Percentiles rank a stretch among this genome's conserved stretches.
Evolutionary conservation across 2,888 invertebrate species (phyloP).

Genomic region (Agonopterix subpropinquella): DNA sequence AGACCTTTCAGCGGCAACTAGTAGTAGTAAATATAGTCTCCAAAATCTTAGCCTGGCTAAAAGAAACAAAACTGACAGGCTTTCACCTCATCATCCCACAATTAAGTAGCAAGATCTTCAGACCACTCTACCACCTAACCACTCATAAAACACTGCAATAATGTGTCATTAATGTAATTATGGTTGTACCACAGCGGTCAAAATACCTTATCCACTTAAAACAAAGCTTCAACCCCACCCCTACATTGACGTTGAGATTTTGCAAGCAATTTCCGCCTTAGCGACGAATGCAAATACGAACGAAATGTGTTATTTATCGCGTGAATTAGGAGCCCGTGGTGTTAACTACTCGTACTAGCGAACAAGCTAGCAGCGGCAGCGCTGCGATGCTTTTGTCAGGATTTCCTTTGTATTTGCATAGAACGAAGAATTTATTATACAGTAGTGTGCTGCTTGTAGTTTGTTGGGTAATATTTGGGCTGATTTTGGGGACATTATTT

Average conservation of each 20-base stretch:
- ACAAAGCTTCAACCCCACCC: slow-evolving; percentile 13
- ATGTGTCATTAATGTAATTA: not conserved
- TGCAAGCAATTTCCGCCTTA: slow-evolving; percentile 65
- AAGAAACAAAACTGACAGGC: no score
- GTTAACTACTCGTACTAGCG: slow-evolving; percentile 27
- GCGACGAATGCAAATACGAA: slow-evolving; percentile 64
- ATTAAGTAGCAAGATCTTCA: no score
- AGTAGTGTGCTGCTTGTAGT: no score
- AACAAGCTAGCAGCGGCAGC: not conserved
- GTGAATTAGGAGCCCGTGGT: slow-evolving; percentile 43
- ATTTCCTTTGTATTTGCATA: slow-evolving; percentile 24
- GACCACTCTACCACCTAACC: not conserved
- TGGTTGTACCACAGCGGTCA: not conserved
- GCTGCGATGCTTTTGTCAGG: slow-evolving; percentile 9
- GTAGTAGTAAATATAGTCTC: no score
- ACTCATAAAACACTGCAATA: not conserved
- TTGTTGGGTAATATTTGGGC: no score
- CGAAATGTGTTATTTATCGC: slow-evolving; percentile 68
- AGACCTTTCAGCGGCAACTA: no score
- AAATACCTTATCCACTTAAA: slow-evolving; percentile 5
- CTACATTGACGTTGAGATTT: slow-evolving; percentile 48
- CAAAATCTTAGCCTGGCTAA: no score
- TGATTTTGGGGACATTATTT: no score
- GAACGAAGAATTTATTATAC: slow-evolving; percentile 16
- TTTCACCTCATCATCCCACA: no score